Evolutionary conservation across 2,797 vertebrate genomes (phyloP).

Genomic region (Moxostoma hubbsi): DNA sequence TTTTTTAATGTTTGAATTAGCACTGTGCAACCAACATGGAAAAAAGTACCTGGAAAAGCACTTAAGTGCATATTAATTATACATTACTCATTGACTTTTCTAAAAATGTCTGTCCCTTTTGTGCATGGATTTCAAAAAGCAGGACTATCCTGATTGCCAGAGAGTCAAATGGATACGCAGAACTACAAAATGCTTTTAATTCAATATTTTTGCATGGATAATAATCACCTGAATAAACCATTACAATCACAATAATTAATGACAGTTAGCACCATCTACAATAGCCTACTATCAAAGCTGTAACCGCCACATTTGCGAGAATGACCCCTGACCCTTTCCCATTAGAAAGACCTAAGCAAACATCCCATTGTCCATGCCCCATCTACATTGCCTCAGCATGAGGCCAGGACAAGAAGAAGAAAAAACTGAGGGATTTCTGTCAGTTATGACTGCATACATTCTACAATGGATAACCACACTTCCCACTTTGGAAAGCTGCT

Average conservation of each 20-base stretch:
- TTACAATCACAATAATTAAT: conserved; percentile 8
- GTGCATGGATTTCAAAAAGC: background rate
- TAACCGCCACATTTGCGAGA: conserved; percentile 59
- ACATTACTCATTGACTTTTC: background rate
- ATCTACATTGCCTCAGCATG: conserved; percentile 53
- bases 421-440: conserved; percentile 58
- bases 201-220: too few species aligned
- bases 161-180: background rate
- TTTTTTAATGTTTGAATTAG: conserved; percentile 23
- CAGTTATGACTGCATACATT: conserved; percentile 75
- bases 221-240: too few species aligned
- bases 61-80: background rate
- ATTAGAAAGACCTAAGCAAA: conserved; percentile 55
- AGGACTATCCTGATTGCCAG: background rate
- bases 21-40: conserved; percentile 31
- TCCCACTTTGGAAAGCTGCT: conserved; percentile 58
- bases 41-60: conserved; percentile 27
- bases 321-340: conserved; percentile 69
- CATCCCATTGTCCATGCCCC: conserved; percentile 61
- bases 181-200: too few species aligned
- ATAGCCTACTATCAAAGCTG: conserved; percentile 53
- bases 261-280: conserved; percentile 29
- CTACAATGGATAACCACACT: conserved; percentile 70
- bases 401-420: conserved; percentile 55
- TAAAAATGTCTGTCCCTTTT: background rate